phyloP scores from a whole-genome alignment of 2,113 vertebrate genomes.

The Delphinapterus leucas region DNA sequence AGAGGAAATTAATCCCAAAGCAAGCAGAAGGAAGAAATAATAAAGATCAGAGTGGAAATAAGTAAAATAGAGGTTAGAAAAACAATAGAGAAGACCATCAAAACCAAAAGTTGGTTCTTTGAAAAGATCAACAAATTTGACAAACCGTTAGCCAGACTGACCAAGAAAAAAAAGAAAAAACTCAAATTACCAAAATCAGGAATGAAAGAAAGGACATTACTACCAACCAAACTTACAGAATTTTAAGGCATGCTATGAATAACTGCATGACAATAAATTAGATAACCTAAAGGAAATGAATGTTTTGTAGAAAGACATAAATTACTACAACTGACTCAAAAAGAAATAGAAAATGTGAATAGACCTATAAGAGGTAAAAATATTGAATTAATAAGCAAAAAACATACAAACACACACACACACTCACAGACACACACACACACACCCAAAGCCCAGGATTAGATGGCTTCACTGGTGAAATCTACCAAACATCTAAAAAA shows the following conservation, averaged over 20 bases:
- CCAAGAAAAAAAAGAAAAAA: not conserved
- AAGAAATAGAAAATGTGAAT: not conserved
- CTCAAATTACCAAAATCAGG: not conserved
- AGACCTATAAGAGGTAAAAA: not conserved
- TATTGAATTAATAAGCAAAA: not conserved
- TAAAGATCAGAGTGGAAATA: not conserved
- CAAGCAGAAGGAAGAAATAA: not conserved
- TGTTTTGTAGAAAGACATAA: not conserved
- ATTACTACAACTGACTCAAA: not conserved
- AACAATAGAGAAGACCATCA: not conserved
- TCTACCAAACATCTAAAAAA: not conserved
- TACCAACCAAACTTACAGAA: not conserved
- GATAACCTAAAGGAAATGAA: not conserved
- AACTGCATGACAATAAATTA: not conserved
- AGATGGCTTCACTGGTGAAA: not conserved
- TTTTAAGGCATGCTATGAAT: not conserved
- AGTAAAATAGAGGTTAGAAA: not conserved
- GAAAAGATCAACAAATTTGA: not conserved
- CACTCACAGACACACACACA: not conserved
- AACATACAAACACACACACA: too few species aligned
- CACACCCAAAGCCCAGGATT: not conserved
- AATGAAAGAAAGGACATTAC: not conserved
- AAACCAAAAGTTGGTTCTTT: not conserved
- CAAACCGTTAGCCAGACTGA: not conserved
- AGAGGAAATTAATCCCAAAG: not conserved